These are phyloP conservation scores for Notodonta ziczac DNA, from an alignment of 2,888 invertebrate genomes.

Conservation along the genomic window DNA sequence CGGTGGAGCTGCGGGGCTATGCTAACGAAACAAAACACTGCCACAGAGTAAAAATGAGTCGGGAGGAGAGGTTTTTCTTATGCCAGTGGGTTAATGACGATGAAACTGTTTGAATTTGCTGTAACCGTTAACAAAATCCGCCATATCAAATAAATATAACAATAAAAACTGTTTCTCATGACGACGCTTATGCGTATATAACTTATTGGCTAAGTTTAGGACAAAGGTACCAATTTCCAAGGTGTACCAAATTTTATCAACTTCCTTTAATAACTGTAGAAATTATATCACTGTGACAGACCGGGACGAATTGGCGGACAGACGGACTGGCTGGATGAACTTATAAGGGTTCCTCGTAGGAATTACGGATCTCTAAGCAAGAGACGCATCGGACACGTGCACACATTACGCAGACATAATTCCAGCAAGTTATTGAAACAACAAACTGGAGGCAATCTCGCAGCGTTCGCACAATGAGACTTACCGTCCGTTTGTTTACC, in stretches of 20 bases:
- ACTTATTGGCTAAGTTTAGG: no score
- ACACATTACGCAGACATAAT: conserved; percentile 47
- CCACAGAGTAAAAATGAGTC: conserved; percentile 40
- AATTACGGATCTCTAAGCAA: no score
- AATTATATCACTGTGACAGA: no score
- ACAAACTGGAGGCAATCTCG: conserved; percentile 58
- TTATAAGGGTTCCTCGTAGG: no score
- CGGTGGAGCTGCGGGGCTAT: conserved; percentile 38
- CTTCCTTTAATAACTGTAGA: no score
- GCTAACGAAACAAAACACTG: conserved; percentile 51
- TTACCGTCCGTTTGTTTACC: conserved; percentile 66
- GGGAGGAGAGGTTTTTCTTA: conserved; percentile 21
- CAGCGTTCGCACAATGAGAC: conserved; percentile 64
- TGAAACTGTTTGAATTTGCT: conserved; percentile 21
- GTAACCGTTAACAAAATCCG: not conserved
- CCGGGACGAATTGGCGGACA: no score
- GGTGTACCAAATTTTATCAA: no score
- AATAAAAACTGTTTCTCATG: no score
- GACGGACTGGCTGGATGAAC: no score
- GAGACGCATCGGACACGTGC: not conserved
- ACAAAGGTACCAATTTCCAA: no score
- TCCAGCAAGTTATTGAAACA: conserved; percentile 64
- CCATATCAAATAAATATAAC: no score
- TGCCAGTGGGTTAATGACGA: conserved; percentile 30
- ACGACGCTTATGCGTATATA: no score